phyloP scores from a whole-genome alignment of 2,888 invertebrate species.

The Coleophora flavipennella region DNA sequence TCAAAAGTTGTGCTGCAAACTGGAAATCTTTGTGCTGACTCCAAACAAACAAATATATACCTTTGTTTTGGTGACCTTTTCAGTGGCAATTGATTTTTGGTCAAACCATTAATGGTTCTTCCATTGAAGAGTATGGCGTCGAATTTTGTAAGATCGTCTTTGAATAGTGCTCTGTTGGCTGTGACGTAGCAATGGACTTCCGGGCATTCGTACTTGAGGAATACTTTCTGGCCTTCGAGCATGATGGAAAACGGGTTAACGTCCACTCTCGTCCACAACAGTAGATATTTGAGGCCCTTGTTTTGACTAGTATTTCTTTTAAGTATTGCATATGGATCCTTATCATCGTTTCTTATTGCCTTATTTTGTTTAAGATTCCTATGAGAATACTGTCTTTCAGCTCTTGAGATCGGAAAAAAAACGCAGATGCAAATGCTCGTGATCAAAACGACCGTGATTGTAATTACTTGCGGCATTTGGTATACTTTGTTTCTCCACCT shows the following conservation, averaged over 20 bases:
- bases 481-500: no score
- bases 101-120: background rate
- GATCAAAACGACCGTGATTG: no score
- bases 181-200: background rate
- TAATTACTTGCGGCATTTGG: no score
- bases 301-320: no score
- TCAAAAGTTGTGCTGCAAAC: background rate
- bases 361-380: no score
- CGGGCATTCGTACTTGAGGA: background rate
- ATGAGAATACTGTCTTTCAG: no score
- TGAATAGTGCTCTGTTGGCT: background rate
- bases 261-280: background rate
- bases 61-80: background rate
- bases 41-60: background rate
- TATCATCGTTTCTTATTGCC: no score
- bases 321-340: no score
- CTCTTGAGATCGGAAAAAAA: no score
- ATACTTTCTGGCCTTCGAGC: background rate
- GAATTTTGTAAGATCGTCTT: background rate
- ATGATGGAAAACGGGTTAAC: background rate
- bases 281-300: background rate
- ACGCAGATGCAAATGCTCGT: no score
- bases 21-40: background rate
- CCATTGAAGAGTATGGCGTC: background rate
- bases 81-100: background rate